A percentile compares a stretch with the other conserved stretches of the same genome.
Conservation (phyloP, 1,140 invertebrate genomes). For the Magallana ariakensis region DNA sequence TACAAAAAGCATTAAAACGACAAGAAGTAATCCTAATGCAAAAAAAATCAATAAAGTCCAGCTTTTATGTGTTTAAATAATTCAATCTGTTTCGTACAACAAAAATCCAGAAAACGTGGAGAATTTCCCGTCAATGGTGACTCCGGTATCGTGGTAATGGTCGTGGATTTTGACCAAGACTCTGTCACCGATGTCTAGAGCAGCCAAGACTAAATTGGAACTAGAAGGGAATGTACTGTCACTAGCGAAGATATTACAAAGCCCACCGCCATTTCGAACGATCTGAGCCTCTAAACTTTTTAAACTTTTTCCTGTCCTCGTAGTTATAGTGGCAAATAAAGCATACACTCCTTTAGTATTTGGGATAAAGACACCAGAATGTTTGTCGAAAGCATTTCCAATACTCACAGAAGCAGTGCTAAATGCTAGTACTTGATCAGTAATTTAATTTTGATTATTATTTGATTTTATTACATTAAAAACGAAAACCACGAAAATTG, state of each 20-base stretch:
- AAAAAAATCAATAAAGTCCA: not conserved
- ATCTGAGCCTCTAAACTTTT: slow-evolving; percentile 16
- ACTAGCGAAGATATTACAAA: slow-evolving; percentile 26
- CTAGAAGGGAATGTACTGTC: not conserved
- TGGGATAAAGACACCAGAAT: slow-evolving; percentile 26
- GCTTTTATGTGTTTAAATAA: not conserved
- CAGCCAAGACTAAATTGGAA: not conserved
- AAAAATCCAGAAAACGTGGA: slow-evolving; percentile 35
- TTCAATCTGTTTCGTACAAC: slow-evolving; percentile 38
- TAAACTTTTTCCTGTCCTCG: not conserved
- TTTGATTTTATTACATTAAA: too few species aligned
- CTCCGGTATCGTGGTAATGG: not conserved
- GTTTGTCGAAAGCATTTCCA: slow-evolving; percentile 38
- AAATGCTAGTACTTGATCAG: slow-evolving; percentile 40
- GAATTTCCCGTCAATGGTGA: not conserved
- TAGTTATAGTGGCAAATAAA: not conserved
- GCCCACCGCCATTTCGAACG: not conserved
- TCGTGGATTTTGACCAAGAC: not conserved
- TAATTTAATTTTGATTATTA: too few species aligned
- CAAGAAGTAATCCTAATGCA: too few species aligned
- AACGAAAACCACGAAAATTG: too few species aligned
- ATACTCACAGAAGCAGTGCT: slow-evolving; percentile 19
- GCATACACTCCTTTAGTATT: not conserved
- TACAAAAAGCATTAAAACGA: too few species aligned
- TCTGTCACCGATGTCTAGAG: not conserved